phyloP scores from a whole-genome alignment of 2,113 vertebrate species.

The Periophthalmodon schlosseri region DNA sequence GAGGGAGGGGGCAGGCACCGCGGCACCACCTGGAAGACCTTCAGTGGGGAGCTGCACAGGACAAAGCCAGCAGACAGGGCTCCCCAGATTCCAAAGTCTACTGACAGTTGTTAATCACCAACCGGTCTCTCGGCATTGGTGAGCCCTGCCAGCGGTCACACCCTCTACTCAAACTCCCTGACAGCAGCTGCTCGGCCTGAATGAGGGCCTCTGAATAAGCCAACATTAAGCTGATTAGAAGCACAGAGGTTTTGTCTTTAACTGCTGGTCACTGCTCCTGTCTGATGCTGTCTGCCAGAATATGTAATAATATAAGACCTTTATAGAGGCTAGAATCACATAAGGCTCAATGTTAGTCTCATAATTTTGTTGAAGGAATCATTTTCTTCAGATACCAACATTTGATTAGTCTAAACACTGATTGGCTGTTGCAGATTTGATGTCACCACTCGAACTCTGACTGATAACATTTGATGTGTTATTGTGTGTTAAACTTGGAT shows the following conservation, averaged over 20 bases:
- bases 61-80: slow-evolving; percentile 87
- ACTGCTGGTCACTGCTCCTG: slow-evolving; percentile 64
- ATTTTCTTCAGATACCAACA: too few relatives aligned
- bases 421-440: neutral
- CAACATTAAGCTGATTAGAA: slow-evolving; percentile 80
- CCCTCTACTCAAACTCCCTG: slow-evolving; percentile 87
- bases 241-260: slow-evolving; percentile 78
- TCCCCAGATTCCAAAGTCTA: slow-evolving; percentile 99
- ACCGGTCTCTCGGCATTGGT: slow-evolving; percentile 91
- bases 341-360: slow-evolving; percentile 46
- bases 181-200: slow-evolving; percentile 84
- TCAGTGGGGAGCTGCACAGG: slow-evolving; percentile 77
- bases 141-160: slow-evolving; percentile 91
- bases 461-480: neutral
- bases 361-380: slow-evolving; percentile 24
- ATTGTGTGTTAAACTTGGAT: neutral
- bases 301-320: slow-evolving; percentile 37
- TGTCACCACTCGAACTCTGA: neutral
- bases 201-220: slow-evolving; percentile 82
- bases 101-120: slow-evolving; percentile 99
- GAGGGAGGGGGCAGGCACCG: slow-evolving; percentile 46
- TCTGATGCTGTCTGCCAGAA: slow-evolving; percentile 42
- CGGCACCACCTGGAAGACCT: slow-evolving; percentile 82
- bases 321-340: slow-evolving; percentile 33
- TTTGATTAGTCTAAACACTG: slow-evolving; percentile 9